These are phyloP conservation scores for Dasypolia templi DNA, from an alignment of 2,888 invertebrate genomes.

Conservation along the genomic window DNA sequence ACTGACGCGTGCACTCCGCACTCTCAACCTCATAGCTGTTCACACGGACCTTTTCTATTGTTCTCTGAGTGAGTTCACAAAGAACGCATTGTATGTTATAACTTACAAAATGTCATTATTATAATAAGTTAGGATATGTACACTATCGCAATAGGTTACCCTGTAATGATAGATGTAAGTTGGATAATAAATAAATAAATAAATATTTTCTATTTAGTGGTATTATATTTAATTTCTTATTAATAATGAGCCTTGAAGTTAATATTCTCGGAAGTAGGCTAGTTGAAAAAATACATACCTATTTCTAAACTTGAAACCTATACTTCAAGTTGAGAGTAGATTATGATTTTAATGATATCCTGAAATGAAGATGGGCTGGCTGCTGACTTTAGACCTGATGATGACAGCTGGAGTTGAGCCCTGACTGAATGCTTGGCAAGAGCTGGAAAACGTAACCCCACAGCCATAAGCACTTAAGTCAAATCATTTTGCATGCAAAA, in stretches of 20 bases:
- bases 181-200: too few species aligned
- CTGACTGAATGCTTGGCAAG: background rate
- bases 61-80: too few species aligned
- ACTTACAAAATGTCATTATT: too few species aligned
- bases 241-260: background rate
- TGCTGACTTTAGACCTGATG: background rate
- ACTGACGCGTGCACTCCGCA: too few species aligned
- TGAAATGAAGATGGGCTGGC: background rate
- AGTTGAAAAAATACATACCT: background rate
- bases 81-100: too few species aligned
- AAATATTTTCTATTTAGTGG: background rate
- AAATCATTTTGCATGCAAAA: too few species aligned
- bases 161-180: too few species aligned
- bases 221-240: background rate
- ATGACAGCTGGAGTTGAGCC: background rate
- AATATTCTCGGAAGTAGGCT: background rate
- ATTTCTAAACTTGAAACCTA: background rate
- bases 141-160: too few species aligned
- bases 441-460: background rate
- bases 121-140: too few species aligned
- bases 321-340: background rate
- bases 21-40: too few species aligned
- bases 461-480: too few species aligned
- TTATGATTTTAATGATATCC: background rate
- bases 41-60: too few species aligned